Evolutionary conservation across 2,888 invertebrate genomes (phyloP).

Genomic region (Pterostichus niger): DNA sequence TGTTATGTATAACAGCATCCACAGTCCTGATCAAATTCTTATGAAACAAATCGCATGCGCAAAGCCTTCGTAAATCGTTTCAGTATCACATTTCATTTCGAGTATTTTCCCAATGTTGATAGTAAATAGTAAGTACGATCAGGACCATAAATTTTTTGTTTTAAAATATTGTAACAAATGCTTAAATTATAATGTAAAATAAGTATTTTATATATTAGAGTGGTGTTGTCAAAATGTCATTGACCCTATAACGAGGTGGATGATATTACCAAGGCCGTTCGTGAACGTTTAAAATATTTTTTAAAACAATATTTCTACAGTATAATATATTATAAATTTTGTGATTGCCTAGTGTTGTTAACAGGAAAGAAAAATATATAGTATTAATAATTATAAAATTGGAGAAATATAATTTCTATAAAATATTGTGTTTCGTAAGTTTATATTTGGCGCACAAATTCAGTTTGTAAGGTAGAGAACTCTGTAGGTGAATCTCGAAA

Average conservation of each 20-base stretch:
- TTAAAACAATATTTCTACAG: neutral
- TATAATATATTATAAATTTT: too few relatives aligned
- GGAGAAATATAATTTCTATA: neutral
- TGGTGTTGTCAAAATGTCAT: constrained; percentile 62
- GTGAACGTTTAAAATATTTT: neutral
- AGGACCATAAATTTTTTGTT: constrained; percentile 7
- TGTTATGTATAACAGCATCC: constrained; percentile 49
- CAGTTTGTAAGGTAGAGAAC: neutral
- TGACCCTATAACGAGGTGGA: constrained; percentile 53
- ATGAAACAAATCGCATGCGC: constrained; percentile 63
- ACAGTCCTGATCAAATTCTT: constrained; percentile 37
- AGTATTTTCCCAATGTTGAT: neutral
- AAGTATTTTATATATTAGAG: constrained; percentile 57
- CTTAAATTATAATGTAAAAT: neutral
- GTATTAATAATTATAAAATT: neutral
- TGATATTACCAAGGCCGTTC: constrained; percentile 21
- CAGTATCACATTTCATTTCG: constrained; percentile 57
- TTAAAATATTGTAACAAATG: neutral
- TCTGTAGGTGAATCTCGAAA: constrained; percentile 64
- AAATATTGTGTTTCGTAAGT: constrained; percentile 24
- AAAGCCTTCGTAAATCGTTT: constrained; percentile 15
- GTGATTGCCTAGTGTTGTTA: too few relatives aligned
- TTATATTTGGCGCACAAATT: constrained; percentile 53
- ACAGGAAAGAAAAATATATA: neutral
- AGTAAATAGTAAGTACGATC: neutral